phyloP scores from a whole-genome alignment of 2,113 vertebrate species.

The Melierax canorus region DNA sequence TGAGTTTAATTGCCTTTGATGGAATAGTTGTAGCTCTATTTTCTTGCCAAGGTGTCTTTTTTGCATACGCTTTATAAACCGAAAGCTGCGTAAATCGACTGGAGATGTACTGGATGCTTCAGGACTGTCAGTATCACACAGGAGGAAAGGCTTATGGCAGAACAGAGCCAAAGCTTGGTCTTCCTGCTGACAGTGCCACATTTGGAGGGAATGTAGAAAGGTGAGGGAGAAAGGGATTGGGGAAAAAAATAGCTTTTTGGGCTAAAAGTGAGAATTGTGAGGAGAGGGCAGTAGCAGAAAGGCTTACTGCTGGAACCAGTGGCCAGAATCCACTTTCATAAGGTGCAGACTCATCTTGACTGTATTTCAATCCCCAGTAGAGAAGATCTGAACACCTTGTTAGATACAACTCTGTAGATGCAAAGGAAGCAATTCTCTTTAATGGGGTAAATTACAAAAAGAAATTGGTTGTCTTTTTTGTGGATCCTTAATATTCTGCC shows the following conservation, averaged over 20 bases:
- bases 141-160: neutral
- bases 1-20: neutral
- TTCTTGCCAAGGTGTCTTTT: neutral
- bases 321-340: neutral
- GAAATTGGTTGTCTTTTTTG: neutral
- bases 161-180: neutral
- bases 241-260: neutral
- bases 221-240: neutral
- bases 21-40: neutral
- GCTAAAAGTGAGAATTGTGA: neutral
- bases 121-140: neutral
- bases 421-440: neutral
- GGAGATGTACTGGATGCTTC: neutral
- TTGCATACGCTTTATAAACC: neutral
- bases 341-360: neutral
- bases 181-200: accelerated
- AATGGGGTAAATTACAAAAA: neutral
- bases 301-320: neutral
- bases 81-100: neutral
- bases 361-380: accelerated
- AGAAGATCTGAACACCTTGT: neutral
- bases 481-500: neutral
- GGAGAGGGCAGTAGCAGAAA: neutral
- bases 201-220: neutral
- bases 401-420: neutral